Percentiles rank a stretch among this genome's conserved stretches.
These are phyloP conservation scores for Drosophila sp. DNA, from an alignment of 1,140 invertebrate genomes.

Conservation along the genomic window DNA sequence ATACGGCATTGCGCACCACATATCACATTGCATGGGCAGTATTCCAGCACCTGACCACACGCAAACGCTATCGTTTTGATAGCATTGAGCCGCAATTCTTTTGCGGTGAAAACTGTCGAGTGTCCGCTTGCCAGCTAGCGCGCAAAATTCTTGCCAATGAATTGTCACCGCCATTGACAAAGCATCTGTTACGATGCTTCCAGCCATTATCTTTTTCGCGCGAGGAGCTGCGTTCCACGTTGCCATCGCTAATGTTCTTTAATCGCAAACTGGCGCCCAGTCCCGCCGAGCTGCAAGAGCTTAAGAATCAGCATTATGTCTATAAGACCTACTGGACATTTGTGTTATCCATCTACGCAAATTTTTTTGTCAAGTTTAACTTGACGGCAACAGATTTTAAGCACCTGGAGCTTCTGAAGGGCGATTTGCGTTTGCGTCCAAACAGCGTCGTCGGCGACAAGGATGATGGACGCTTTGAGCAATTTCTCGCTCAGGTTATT, in stretches of 20 bases:
- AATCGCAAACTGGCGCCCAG: constrained; percentile 79
- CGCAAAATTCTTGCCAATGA: constrained; percentile 80
- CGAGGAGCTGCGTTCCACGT: constrained; percentile 74
- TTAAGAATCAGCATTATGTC: constrained; percentile 78
- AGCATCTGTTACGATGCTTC: constrained; percentile 75
- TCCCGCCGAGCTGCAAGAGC: constrained; percentile 73
- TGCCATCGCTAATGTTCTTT: constrained; percentile 81
- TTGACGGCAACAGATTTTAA: constrained; percentile 63
- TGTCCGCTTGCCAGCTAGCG: constrained; percentile 75
- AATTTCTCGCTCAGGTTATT: constrained; percentile 78
- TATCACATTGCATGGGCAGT: constrained; percentile 84
- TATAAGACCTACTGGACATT: constrained; percentile 84
- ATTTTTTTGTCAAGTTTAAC: constrained; percentile 79
- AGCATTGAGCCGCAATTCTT: constrained; percentile 75
- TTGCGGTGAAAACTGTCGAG: constrained; percentile 73
- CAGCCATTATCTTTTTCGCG: constrained; percentile 76
- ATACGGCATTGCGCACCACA: constrained; percentile 62
- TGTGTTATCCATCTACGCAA: constrained; percentile 79
- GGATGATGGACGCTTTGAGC: constrained; percentile 74
- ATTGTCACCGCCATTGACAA: constrained; percentile 71
- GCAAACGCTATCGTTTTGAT: constrained; percentile 75
- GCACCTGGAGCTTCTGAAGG: constrained; percentile 71
- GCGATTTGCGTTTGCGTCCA: constrained; percentile 64
- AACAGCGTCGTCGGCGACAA: constrained; percentile 75
- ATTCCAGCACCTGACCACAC: constrained; percentile 71